phyloP scores from a whole-genome alignment of 1,140 invertebrate species.

The Oedothorax gibbosus region DNA sequence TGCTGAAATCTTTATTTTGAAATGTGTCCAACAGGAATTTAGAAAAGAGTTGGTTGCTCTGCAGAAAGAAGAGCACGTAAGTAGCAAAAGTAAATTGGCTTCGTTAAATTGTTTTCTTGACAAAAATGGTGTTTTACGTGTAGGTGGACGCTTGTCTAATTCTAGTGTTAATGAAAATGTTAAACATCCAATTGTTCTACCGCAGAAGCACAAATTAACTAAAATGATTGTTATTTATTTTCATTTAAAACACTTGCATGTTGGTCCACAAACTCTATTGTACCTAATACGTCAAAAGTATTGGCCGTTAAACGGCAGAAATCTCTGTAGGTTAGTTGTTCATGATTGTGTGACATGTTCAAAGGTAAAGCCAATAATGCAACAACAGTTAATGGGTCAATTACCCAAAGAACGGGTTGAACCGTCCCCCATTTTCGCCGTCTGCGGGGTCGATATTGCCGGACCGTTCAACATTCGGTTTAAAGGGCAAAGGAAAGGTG shows the following conservation, averaged over 20 bases:
- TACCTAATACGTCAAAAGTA: too few relatives aligned
- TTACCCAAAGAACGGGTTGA: background rate
- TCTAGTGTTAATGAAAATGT: background rate
- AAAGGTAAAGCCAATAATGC: background rate
- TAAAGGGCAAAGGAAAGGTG: background rate
- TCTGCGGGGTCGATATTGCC: background rate
- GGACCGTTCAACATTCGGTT: background rate
- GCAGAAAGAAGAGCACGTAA: background rate
- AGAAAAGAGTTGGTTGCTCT: background rate
- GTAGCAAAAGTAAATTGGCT: background rate
- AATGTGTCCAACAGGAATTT: background rate
- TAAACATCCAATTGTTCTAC: conserved; percentile 25
- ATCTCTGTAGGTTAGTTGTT: too few relatives aligned
- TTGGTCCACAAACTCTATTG: background rate
- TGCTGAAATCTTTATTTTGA: background rate
- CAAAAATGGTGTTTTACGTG: conserved; percentile 17
- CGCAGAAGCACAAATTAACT: conserved; percentile 6
- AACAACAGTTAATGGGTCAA: background rate
- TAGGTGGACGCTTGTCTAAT: conserved; percentile 10
- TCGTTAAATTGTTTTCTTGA: conserved; percentile 7
- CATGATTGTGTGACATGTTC: background rate
- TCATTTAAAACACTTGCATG: conserved; percentile 16
- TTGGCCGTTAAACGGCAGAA: too few relatives aligned
- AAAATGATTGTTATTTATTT: background rate
- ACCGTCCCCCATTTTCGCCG: background rate